Conservation (phyloP, 2,888 invertebrate genomes). For the Spilosoma lubricipeda region DNA sequence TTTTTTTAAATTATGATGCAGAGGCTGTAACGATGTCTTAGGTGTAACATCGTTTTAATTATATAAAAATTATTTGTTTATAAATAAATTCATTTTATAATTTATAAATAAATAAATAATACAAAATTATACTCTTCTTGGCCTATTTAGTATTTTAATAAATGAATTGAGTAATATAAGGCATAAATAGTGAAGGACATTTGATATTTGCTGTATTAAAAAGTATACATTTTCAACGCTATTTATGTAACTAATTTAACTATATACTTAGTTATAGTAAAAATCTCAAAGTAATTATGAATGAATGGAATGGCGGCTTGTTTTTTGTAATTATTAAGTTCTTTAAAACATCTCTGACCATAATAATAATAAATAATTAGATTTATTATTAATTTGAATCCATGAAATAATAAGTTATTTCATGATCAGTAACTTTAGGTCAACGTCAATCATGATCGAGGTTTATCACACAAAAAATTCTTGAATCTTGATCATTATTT, state of each 20-base stretch:
- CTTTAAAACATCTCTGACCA: not conserved
- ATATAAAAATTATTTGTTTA: not conserved
- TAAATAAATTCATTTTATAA: not conserved
- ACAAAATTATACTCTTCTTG: not conserved
- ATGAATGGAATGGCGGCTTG: not conserved
- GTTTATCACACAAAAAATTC: not conserved
- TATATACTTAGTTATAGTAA: not conserved
- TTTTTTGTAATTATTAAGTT: not conserved
- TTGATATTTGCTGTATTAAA: not conserved
- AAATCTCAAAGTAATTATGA: not conserved
- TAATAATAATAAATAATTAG: not conserved
- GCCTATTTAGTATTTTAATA: not conserved
- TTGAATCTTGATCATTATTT: not conserved
- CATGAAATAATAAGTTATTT: not conserved
- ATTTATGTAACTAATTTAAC: not conserved
- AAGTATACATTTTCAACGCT: not conserved
- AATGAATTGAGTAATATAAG: not conserved
- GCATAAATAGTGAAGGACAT: not conserved
- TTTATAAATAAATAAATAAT: not conserved
- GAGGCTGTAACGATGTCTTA: conserved; percentile 3
- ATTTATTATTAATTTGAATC: not conserved
- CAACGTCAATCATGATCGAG: not conserved
- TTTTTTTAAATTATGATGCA: conserved; percentile 2
- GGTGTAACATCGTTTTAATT: not conserved
- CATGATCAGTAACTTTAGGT: not conserved